Evolutionary conservation across 1,140 invertebrate species (phyloP).

Genomic region (Maniola jurtina): DNA sequence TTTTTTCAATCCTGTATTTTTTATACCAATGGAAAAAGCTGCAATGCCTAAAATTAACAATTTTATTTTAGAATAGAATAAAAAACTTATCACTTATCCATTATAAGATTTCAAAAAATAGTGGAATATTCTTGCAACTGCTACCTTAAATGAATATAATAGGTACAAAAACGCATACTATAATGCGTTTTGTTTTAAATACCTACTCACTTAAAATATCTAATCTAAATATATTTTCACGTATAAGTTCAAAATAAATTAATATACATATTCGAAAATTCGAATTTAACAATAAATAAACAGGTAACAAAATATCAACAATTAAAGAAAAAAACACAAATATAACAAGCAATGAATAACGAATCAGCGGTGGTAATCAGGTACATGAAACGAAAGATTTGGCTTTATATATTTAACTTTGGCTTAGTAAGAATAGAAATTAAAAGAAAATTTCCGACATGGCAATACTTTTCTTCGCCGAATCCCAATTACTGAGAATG

Average conservation of each 20-base stretch:
- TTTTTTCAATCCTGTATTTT: too few relatives aligned
- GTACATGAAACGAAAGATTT: constrained; percentile 47
- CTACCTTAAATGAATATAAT: not conserved
- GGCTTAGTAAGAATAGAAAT: constrained; percentile 10
- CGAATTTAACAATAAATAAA: constrained; percentile 7
- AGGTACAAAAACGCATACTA: not conserved
- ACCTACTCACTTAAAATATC: not conserved
- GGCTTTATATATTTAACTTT: constrained; percentile 37
- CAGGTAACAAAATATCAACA: constrained; percentile 29
- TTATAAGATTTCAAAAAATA: not conserved
- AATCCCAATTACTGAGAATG: too few relatives aligned
- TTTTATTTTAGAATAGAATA: not conserved
- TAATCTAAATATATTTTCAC: not conserved
- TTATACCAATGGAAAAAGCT: too few relatives aligned
- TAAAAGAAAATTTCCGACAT: not conserved
- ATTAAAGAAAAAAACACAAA: constrained; percentile 32
- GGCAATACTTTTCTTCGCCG: not conserved
- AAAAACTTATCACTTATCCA: not conserved
- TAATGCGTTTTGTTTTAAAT: not conserved
- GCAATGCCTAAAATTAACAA: not conserved
- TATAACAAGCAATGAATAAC: constrained; percentile 36
- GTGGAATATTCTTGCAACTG: not conserved
- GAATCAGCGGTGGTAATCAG: constrained; percentile 44
- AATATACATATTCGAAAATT: not conserved
- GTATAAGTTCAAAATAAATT: not conserved